Percentiles rank a stretch among this genome's conserved stretches.
Conservation (phyloP, 2,113 vertebrate genomes). For the Mixornis gularis region DNA sequence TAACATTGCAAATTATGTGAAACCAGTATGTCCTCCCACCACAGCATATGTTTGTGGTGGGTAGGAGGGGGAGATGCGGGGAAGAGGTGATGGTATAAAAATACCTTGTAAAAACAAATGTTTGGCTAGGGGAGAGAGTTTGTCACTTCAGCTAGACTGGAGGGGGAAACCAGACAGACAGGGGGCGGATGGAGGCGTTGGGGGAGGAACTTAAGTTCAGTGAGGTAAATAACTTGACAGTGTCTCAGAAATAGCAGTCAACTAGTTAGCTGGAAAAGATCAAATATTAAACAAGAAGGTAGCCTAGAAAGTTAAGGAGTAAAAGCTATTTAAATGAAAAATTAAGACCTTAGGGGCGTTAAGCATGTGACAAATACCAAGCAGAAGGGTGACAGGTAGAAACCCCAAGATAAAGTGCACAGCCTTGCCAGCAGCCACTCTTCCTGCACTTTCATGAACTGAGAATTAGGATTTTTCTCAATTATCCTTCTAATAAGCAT, state of each 20-base stretch:
- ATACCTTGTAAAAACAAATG: slow-evolving; percentile 55
- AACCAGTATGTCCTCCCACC: slow-evolving; percentile 55
- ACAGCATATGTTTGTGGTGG: slow-evolving; percentile 40
- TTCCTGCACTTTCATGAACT: background rate
- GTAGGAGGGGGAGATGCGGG: slow-evolving; percentile 40
- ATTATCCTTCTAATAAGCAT: background rate
- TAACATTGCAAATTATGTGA: slow-evolving; percentile 49
- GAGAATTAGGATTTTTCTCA: background rate
- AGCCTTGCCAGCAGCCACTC: background rate
- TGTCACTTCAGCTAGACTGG: slow-evolving; percentile 53
- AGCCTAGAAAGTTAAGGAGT: background rate
- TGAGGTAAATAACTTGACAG: slow-evolving; percentile 32
- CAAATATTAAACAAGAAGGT: background rate
- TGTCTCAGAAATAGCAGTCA: slow-evolving; percentile 19
- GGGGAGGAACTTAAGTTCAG: background rate
- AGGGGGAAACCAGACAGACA: slow-evolving; percentile 55
- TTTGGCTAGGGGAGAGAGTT: slow-evolving; percentile 39
- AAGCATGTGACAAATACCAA: background rate
- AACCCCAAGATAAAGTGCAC: background rate
- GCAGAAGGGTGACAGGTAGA: background rate
- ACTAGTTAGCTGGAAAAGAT: background rate
- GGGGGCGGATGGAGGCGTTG: background rate
- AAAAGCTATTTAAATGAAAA: background rate
- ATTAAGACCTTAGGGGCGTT: background rate
- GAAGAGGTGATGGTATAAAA: slow-evolving; percentile 57